Evolutionary conservation across 2,888 invertebrate species (phyloP).

Genomic region (Argyresthia albistria): DNA sequence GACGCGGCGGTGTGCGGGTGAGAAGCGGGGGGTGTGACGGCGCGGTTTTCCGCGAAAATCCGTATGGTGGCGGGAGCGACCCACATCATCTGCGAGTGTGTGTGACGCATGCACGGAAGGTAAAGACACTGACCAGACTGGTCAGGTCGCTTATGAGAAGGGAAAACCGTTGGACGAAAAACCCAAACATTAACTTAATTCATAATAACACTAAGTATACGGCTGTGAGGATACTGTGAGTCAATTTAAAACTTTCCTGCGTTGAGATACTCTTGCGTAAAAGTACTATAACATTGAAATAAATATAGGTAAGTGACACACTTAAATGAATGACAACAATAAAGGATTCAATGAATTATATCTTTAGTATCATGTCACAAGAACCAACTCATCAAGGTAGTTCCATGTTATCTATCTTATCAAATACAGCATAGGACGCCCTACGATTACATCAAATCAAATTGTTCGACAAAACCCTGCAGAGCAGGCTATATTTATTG

Average conservation of each 20-base stretch:
- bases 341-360: too few relatives aligned
- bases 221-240: neutral
- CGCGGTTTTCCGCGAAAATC: conserved; percentile 68
- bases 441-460: too few relatives aligned
- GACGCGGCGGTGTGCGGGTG: conserved; percentile 32
- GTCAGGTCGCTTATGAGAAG: too few relatives aligned
- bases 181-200: neutral
- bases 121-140: too few relatives aligned
- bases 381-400: too few relatives aligned
- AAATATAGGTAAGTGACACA: too few relatives aligned
- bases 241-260: neutral
- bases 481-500: neutral
- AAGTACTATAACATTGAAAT: too few relatives aligned
- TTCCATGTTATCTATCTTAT: too few relatives aligned
- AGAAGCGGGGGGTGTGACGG: conserved; percentile 30
- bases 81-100: conserved; percentile 30
- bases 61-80: conserved; percentile 43
- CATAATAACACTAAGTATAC: too few relatives aligned
- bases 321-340: too few relatives aligned
- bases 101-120: conserved; percentile 1
- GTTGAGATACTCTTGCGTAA: neutral
- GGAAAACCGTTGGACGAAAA: neutral
- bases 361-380: too few relatives aligned
- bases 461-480: neutral
- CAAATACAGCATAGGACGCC: too few relatives aligned